Evolutionary conservation across 2,888 invertebrate genomes (phyloP), one percentile per base, ranked within the genome.

Genomic region (Pelosia muscerda): DNA sequence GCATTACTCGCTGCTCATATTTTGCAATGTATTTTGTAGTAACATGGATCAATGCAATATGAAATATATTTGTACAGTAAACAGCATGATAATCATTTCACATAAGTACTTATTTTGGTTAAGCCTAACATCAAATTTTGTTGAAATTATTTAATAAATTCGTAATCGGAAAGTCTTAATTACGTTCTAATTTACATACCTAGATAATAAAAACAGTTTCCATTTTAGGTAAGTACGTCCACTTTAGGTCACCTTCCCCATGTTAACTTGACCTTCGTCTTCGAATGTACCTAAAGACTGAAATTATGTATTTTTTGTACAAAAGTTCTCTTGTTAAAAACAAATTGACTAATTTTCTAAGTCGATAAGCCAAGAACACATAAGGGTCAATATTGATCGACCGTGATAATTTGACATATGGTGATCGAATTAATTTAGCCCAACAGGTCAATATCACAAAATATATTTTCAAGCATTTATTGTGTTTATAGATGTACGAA

Each of bases 221-320:
- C 38, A 15, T 49, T 49, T 49, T 8, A 49, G 49, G n/a, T 19
- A 38, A 38, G 38, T 42, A 42, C 42, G 1, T 49, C n/a, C 34
- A 58, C 34, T 34, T 58, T 10, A 57, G 57, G 57, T 31, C 31
- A 58, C 31, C 22, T 31, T 58, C 31, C 57, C 57, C 31, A 58
- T n/a, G n/a, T 28, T 58, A 22, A 42, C 2, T 49, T 8, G 49
- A 49, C n/a, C 58, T 19, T 11, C 58, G 28, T 31, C 31, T 58
- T 25, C 28, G 31, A n/a, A 19, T 11, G 57, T 15, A 25, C 25
- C 13, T 22, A 13, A 55, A 25, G 4, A 55, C 23, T 23, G 15
- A 38, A 38, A 23, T 25, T 9, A 38, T 10, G 9, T 38, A 23
- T 38, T 59, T 59, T 34, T 59, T 59, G 59, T 13, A 10, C 34